Evolutionary conservation across 1,140 invertebrate species (phyloP).

Genomic region (Thaumatotibia leucotreta): DNA sequence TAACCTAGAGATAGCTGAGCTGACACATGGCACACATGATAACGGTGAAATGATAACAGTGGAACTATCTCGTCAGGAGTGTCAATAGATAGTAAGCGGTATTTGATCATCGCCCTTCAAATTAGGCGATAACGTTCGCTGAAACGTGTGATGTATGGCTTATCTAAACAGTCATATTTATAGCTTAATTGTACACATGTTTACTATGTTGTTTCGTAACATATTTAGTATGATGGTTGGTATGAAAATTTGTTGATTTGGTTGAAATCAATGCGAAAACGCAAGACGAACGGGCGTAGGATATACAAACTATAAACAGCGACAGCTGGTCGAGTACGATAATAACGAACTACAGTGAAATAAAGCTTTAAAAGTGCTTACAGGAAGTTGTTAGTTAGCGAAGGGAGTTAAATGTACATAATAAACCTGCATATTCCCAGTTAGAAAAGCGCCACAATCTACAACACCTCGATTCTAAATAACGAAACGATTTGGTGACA

Average conservation of each 20-base stretch:
- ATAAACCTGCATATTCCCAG: background rate
- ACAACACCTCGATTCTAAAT: background rate
- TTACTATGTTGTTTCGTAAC: no score
- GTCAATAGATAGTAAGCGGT: slow-evolving; percentile 1
- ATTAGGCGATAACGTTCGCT: background rate
- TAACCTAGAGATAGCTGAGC: background rate
- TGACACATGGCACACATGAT: background rate
- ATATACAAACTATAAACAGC: no score
- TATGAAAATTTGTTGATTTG: no score
- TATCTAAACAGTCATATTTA: background rate
- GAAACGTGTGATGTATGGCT: background rate
- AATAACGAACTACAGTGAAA: no score
- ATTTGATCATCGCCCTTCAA: background rate
- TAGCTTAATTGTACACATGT: no score
- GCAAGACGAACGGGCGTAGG: no score
- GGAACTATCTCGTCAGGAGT: background rate
- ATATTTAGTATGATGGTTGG: no score
- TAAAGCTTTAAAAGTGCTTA: background rate
- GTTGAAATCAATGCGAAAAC: no score
- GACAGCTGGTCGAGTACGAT: no score
- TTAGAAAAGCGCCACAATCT: background rate
- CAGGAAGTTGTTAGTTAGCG: background rate
- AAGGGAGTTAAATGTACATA: background rate
- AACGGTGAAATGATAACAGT: background rate
- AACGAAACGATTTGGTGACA: background rate